Conservation (phyloP, 1,140 invertebrate species). For the Mamestra configurata region DNA sequence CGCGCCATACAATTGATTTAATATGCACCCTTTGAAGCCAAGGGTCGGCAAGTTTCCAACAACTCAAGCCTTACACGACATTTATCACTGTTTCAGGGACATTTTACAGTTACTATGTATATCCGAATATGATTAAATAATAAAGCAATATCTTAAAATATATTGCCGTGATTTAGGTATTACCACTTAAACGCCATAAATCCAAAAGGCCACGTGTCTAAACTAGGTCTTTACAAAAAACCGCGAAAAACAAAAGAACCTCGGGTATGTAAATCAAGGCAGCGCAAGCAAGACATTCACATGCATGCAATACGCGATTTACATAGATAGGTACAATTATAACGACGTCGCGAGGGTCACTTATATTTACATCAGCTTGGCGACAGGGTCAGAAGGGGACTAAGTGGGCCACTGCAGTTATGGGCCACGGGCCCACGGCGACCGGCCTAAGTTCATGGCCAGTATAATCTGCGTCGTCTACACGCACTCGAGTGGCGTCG, state of each 20-base stretch:
- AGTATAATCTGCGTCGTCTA: slow-evolving; percentile 31
- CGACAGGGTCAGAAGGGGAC: slow-evolving; percentile 50
- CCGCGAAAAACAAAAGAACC: neutral
- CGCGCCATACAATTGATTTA: slow-evolving; percentile 36
- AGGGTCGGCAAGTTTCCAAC: slow-evolving; percentile 27
- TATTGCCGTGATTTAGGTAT: neutral
- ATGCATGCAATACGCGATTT: slow-evolving; percentile 29
- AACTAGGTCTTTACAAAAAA: slow-evolving; percentile 1
- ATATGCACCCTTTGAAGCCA: slow-evolving; percentile 32
- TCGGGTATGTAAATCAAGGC: slow-evolving; percentile 3
- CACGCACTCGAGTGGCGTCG: slow-evolving; percentile 11
- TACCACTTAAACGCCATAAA: neutral
- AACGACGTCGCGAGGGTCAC: slow-evolving; percentile 43
- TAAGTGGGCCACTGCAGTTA: slow-evolving; percentile 59
- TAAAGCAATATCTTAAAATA: slow-evolving; percentile 24
- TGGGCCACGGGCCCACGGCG: slow-evolving; percentile 42
- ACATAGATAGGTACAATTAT: slow-evolving; percentile 49
- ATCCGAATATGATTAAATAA: neutral
- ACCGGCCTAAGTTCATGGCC: slow-evolving; percentile 56
- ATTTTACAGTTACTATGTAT: neutral
- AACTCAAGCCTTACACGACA: slow-evolving; percentile 8
- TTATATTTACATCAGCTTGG: slow-evolving; percentile 42
- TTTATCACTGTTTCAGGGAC: slow-evolving; percentile 4
- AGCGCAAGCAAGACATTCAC: slow-evolving; percentile 23
- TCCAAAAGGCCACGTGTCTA: neutral